Evolutionary conservation across 2,797 vertebrate genomes (phyloP).

Genomic region (Erithacus rubecula): DNA sequence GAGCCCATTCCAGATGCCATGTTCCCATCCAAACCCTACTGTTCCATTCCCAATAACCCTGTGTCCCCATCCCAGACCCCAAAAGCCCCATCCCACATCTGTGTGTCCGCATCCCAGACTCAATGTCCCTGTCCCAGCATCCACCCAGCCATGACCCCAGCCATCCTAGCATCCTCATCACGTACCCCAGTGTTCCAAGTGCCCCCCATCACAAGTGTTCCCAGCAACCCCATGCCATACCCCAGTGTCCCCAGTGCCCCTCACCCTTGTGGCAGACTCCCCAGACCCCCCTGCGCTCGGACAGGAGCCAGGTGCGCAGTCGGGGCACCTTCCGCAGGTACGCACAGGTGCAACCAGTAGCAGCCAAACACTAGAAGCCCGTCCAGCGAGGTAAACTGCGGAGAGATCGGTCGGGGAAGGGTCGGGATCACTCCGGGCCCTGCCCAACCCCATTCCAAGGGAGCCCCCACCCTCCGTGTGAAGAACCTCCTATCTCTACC

Average conservation of each 20-base stretch:
- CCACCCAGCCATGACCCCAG: too few relatives aligned
- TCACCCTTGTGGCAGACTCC: not conserved
- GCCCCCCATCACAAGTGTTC: not conserved
- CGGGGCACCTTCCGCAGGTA: slow-evolving; percentile 96
- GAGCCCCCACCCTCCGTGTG: not conserved
- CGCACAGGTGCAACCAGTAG: slow-evolving; percentile 94
- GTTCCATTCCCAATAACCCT: not conserved
- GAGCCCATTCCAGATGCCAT: not conserved
- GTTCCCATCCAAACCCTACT: too few relatives aligned
- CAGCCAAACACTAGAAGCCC: slow-evolving; percentile 93
- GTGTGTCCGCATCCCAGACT: not conserved
- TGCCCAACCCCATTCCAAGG: not conserved
- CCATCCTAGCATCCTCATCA: not conserved
- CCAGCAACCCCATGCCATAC: not conserved
- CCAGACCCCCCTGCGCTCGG: slow-evolving; percentile 90
- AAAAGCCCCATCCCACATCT: not conserved
- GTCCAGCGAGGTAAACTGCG: slow-evolving; percentile 90
- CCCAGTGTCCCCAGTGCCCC: not conserved
- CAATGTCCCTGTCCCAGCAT: not conserved
- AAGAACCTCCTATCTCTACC: not conserved
- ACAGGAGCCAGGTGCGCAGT: slow-evolving; percentile 89
- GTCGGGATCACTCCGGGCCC: not conserved
- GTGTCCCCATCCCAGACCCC: not conserved
- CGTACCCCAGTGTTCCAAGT: not conserved
- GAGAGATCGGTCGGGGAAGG: not conserved